Percentiles rank a stretch among this genome's conserved stretches.
These are phyloP conservation scores for Callocephalon fimbriatum DNA, from an alignment of 2,113 vertebrate species.

Conservation along the genomic window DNA sequence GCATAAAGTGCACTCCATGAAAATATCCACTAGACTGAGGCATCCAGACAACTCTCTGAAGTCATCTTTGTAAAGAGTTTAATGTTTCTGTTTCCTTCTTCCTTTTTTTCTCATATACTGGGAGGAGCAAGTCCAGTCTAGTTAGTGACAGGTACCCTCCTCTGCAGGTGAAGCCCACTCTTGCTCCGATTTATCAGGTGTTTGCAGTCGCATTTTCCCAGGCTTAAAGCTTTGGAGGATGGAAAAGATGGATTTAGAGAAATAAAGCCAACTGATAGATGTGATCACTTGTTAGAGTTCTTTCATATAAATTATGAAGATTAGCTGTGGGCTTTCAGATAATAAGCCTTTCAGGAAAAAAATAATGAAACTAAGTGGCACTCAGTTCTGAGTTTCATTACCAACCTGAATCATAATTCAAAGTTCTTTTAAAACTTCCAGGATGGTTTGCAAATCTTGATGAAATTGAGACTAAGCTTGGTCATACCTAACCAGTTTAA, in stretches of 20 bases:
- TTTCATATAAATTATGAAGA: background rate
- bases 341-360: conserved; percentile 49
- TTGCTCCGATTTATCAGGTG: background rate
- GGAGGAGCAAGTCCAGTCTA: background rate
- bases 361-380: conserved; percentile 18
- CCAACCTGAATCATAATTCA: conserved; percentile 18
- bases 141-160: background rate
- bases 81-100: background rate
- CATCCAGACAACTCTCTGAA: background rate
- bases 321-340: conserved; percentile 14
- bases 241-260: conserved; percentile 27
- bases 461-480: background rate
- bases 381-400: conserved; percentile 19
- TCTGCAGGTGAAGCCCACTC: background rate
- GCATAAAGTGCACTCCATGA: background rate
- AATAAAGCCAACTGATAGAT: conserved; percentile 29
- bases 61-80: background rate
- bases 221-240: background rate
- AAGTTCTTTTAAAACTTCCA: conserved; percentile 22
- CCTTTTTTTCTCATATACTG: background rate
- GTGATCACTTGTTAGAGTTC: conserved; percentile 30
- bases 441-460: background rate
- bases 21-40: background rate
- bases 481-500: background rate
- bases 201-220: background rate